Evolutionary conservation across 2,113 vertebrate genomes (phyloP).

Genomic region (Corynorhinus townsendii): DNA sequence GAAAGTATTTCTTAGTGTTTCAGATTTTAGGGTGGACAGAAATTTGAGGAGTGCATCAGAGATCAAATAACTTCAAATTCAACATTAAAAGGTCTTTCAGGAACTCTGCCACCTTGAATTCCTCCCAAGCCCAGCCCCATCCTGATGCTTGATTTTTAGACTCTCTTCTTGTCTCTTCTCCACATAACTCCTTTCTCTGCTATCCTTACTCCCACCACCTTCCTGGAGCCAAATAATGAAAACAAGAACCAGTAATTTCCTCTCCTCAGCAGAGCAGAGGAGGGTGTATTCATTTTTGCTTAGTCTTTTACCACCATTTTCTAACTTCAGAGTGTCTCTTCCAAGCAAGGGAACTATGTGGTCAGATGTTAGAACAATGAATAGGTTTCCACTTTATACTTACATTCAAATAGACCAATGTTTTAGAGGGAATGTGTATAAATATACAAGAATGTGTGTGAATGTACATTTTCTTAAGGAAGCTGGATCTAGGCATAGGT

Average conservation of each 20-base stretch:
- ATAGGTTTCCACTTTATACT: not conserved
- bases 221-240: not conserved
- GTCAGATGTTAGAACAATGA: not conserved
- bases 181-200: not conserved
- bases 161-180: not conserved
- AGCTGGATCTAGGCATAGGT: not conserved
- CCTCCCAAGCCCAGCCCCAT: rapidly evolving
- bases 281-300: not conserved
- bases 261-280: not conserved
- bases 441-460: not conserved
- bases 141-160: not conserved
- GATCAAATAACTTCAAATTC: not conserved
- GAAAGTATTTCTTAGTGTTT: not conserved
- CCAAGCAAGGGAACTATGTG: not conserved
- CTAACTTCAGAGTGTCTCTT: not conserved
- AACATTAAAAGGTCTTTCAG: not conserved
- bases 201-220: not conserved
- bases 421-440: not conserved
- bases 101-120: not conserved
- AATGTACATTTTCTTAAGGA: not conserved
- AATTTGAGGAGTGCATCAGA: not conserved
- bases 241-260: not conserved
- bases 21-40: not conserved
- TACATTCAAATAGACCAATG: not conserved
- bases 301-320: not conserved